Base-by-base conservation (phyloP, 2,797 vertebrate species). In the Rhinella marina region DNA sequence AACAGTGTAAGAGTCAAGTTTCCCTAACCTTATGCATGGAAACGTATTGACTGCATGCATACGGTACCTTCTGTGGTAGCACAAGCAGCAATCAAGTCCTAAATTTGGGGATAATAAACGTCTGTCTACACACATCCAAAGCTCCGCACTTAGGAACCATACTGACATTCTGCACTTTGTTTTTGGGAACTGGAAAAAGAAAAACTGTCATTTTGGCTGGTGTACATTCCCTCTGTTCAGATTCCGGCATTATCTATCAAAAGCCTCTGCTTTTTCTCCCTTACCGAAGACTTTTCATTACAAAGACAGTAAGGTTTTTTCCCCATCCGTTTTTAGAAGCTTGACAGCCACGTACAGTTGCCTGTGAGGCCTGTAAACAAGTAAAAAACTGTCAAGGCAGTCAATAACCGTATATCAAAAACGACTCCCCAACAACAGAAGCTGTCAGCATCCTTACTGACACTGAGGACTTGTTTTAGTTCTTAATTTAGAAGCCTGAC, bases 281-380 rank as follows among this genome's bases (percentile, higher is more conserved):
- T 78, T 62, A 68, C 29, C 23, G 52, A 52, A 68, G 27, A 56
- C 17, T 82, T 81, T 88, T 59, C 70, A 50, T 89, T 78, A 59
- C 78, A 73, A 54, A 61, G 54, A 61, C 56, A 62, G 66, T 75
- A 83, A 79, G 21, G 17, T 86, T 80, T 82, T 61, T 89, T 17
- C 32, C 80, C 75, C 80, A 83, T 89, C 62, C 79, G 88, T 89
- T 89, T 86, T 84, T 80, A 83, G 82, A 89, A 41, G 73, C 56
- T 86, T 89, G 88, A 89, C 88, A 89, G 85, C 85, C 88, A 86
- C 85, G 82, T 80, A 27, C 75, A 78, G 85, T 89, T 89, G 76
- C 78, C 87, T 64, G 70, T 25, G 23, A 86, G 81, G 84, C 87
- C 89, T 75, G 81, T 82, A 88, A 87, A 88, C 64, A 81, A 86